Base-by-base conservation (phyloP, 2,113 vertebrate species). In the Oryzias curvinotus region DNA sequence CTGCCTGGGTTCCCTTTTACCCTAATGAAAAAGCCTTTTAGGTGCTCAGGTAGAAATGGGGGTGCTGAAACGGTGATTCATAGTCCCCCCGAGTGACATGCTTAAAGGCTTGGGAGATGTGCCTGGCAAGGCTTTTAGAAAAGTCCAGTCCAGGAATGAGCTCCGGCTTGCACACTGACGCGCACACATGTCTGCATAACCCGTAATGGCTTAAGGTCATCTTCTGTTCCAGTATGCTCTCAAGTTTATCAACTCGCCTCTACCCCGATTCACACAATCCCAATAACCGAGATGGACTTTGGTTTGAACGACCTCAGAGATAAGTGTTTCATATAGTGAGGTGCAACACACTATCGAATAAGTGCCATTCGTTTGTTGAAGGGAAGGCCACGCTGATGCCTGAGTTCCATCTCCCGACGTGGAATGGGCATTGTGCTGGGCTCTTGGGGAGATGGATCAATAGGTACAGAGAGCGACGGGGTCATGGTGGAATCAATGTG, bases 21-120 rank as follows among this genome's bases (percentile, higher is more conserved):
- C 71, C 61, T 92, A 88, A 90, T 92, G 88, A 91, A 90, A 91
- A 88, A 82, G 85, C 65, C 65, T 71, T 26, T 28, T 64, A 81
- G 71, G 71, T 78, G 72, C 18, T 60, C 80, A 87, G 83, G 83
- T 87, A 88, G 76, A 85, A 77, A 68, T 77, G 80, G 44, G 62
- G 68, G 68, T 61, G 65, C 78, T 54, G 75, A 78, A 78, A 77
- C 72, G 60, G 73, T 87, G 85, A 91, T 90, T 90, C 85, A 90
- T 90, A 71, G 80, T 65, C 70, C 80, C 68, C 70, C 80, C 47
- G 77, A 59, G 71, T 85, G 85, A 88, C 79, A 80, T 81, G 77
- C 78, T 87, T 82, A 88, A 89, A 83, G 83, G 71, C 78, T 78
- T 47, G 73, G 65, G 70, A 83, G 68, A 84, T 73, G 54, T 85